Evolutionary conservation across 2,888 invertebrate genomes (phyloP).

Genomic region (Argyra leucocephala): DNA sequence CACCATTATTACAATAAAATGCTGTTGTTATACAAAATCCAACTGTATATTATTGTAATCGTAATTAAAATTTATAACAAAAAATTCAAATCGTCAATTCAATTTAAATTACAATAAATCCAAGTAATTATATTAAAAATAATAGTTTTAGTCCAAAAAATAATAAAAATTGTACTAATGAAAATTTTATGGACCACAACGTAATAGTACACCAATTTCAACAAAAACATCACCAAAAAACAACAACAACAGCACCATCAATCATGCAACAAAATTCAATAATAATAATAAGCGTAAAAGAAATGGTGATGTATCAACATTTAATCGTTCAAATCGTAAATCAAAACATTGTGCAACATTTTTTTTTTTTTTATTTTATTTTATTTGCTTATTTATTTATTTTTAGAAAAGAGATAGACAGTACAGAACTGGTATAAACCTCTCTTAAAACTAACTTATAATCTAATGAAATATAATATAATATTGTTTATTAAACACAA

Average conservation of each 20-base stretch:
- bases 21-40: constrained; percentile 11
- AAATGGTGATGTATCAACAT: constrained; percentile 51
- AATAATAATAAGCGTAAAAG: constrained; percentile 45
- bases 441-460: too few relatives aligned
- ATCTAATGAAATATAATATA: too few relatives aligned
- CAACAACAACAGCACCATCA: constrained; percentile 8
- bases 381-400: too few relatives aligned
- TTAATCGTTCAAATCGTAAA: constrained; percentile 63
- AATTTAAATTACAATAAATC: background rate
- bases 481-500: too few relatives aligned
- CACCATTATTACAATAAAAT: constrained; percentile 12
- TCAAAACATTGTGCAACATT: constrained; percentile 75
- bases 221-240: constrained; percentile 8
- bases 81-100: constrained; percentile 8
- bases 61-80: constrained; percentile 12
- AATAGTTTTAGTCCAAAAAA: background rate
- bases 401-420: too few relatives aligned
- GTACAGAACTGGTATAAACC: too few relatives aligned
- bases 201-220: constrained; percentile 13
- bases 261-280: constrained; percentile 19
- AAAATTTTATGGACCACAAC: background rate
- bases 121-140: background rate
- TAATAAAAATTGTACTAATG: background rate
- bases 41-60: constrained; percentile 6
- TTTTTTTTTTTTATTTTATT: too few relatives aligned